A percentile compares a stretch with the other conserved stretches of the same genome.
These are phyloP conservation scores for Todiramphus chloris DNA, from an alignment of 2,113 vertebrate genomes.

Conservation along the genomic window DNA sequence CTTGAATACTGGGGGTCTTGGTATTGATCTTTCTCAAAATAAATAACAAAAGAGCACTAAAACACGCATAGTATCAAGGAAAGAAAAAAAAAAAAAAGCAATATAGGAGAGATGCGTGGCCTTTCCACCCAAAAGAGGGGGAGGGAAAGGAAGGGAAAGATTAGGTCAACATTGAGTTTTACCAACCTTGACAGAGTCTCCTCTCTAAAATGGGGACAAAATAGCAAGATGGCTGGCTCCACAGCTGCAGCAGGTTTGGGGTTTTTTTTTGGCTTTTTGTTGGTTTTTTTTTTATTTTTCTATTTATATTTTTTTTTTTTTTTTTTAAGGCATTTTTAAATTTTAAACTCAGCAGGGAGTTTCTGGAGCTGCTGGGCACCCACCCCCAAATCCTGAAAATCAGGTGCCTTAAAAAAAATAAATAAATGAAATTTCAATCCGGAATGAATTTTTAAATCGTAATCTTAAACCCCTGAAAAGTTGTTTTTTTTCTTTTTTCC, in stretches of 20 bases:
- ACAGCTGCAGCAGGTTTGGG: slow-evolving; percentile 64
- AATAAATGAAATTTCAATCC: too few relatives aligned
- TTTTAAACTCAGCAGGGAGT: slow-evolving; percentile 13
- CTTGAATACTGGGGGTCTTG: slow-evolving; percentile 69
- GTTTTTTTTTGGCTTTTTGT: not conserved
- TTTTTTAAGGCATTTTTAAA: slow-evolving; percentile 36
- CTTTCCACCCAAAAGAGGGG: slow-evolving; percentile 58
- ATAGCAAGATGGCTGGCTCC: slow-evolving; percentile 76
- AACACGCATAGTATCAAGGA: slow-evolving; percentile 21
- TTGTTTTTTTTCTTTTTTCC: too few relatives aligned
- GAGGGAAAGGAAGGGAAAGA: slow-evolving; percentile 54
- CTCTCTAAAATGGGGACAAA: slow-evolving; percentile 77
- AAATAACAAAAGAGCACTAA: slow-evolving; percentile 67
- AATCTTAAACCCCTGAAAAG: too few relatives aligned
- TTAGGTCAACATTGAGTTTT: slow-evolving; percentile 72
- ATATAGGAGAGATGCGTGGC: slow-evolving; percentile 53
- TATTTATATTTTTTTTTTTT: not conserved
- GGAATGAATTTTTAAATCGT: too few relatives aligned
- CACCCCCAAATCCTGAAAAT: too few relatives aligned
- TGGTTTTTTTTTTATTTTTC: not conserved
- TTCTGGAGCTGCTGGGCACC: too few relatives aligned
- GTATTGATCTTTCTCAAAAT: slow-evolving; percentile 68
- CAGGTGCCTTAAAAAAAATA: too few relatives aligned
- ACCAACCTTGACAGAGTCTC: slow-evolving; percentile 67
- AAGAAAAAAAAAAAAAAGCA: slow-evolving; percentile 2